Base-by-base conservation (phyloP, 2,888 invertebrate genomes). In the Lepidochitona cinerea region DNA sequence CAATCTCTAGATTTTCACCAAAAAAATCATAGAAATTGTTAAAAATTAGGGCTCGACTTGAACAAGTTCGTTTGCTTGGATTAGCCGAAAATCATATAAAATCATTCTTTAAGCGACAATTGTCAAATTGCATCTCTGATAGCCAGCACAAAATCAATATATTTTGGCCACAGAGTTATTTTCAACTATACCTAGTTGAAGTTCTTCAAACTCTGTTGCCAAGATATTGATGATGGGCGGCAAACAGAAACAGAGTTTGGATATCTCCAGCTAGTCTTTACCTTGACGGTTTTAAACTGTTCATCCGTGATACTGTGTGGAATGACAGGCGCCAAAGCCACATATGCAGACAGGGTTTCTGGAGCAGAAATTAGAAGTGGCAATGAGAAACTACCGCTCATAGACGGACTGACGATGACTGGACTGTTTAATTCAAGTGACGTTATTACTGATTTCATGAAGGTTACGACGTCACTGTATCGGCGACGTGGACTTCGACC, bases 331-430 rank as follows among this genome's bases (percentile, higher is more conserved):
- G 92, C 91, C 0, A 92, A 85, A 12, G 92, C 89, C 0, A 92
- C 82, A 75, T 84, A 92, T 0, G 90, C 92, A 14, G 29, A 14
- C 23, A 59, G 18, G 29, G 18, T 14, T 23, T 59, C 59, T 59
- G 18, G 3, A 29, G 23, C 59, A 37, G 85, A 80, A 75, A 89
- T 85, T 36, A 92, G 72, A 79, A 88, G 91, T 0, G 91, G 91
- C 32, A 92, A 79, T 6, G 91, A 84, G 79, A 87, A 92, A 4
- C 78, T 70, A 1, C 92, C 92, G 80, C 92, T 92, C 91, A 92
- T 91, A 1, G 92, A 92, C 0, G 92, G 92, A 64, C 91, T 90
- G 3, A 92, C 87, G 26, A 92, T 80, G 2, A 92, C 89, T 5
- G 91, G 89, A 18, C 79, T 73, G 0, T 77, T 77, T 73, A 91